These are phyloP conservation scores for Drosophila nigrodunni DNA, from an alignment of 1,140 invertebrate species.

Conservation along the genomic window DNA sequence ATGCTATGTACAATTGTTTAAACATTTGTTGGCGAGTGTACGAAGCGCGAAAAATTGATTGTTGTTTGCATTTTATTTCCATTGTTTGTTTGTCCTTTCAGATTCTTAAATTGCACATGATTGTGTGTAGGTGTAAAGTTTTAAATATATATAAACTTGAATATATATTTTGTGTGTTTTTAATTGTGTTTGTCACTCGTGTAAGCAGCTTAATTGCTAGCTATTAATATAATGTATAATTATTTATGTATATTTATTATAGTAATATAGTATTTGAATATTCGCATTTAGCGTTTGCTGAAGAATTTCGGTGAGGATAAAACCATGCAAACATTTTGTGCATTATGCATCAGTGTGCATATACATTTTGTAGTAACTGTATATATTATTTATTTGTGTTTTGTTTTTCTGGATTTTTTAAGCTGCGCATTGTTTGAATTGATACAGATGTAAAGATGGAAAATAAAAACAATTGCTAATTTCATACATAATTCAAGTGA, in stretches of 20 bases:
- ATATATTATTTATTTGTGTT: conserved; percentile 20
- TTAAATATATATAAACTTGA: background rate
- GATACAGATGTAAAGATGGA: background rate
- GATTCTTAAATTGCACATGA: background rate
- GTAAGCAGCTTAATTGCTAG: conserved; percentile 29
- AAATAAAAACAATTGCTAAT: conserved; percentile 1
- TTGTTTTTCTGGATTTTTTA: conserved; percentile 13
- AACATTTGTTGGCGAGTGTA: conserved; percentile 44
- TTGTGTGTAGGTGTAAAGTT: background rate
- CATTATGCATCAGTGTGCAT: conserved; percentile 13
- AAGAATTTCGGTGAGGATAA: conserved; percentile 44
- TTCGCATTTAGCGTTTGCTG: conserved; percentile 9
- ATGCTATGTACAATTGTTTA: conserved; percentile 55
- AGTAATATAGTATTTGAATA: conserved; percentile 1
- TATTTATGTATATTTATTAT: conserved; percentile 8
- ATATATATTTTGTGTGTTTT: conserved; percentile 13
- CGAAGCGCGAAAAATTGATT: conserved; percentile 78
- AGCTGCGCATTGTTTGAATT: background rate
- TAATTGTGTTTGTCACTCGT: background rate
- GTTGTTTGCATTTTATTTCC: conserved; percentile 59
- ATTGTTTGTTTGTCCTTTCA: conserved; percentile 19
- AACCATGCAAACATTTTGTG: conserved; percentile 60
- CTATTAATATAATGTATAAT: conserved; percentile 18
- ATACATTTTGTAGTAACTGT: conserved; percentile 18
- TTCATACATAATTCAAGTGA: conserved; percentile 16